A percentile compares a stretch with the other conserved stretches of the same genome.
Evolutionary conservation across 2,113 vertebrate genomes (phyloP).

Genomic region (Bubalus kerabau): DNA sequence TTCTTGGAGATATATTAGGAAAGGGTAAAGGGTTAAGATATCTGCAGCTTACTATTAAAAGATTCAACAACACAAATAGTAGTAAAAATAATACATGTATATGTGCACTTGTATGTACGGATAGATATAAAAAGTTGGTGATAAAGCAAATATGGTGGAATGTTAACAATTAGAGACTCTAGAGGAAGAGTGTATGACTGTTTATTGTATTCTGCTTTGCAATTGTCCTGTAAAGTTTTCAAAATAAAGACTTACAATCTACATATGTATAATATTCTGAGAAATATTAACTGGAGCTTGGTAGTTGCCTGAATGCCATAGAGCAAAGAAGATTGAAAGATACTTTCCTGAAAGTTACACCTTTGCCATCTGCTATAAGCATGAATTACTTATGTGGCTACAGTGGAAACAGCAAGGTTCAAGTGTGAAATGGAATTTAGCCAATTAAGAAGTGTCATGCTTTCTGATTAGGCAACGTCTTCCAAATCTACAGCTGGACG

Average conservation of each 20-base stretch:
- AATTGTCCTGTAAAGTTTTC: background rate
- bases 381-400: background rate
- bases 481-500: background rate
- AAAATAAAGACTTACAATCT: background rate
- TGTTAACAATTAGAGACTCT: background rate
- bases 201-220: background rate
- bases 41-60: background rate
- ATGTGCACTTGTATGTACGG: background rate
- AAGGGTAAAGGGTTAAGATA: background rate
- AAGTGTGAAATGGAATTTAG: background rate
- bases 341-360: background rate
- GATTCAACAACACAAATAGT: background rate
- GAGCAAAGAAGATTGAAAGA: background rate
- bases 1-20: background rate
- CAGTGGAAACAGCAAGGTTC: background rate
- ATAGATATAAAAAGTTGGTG: background rate
- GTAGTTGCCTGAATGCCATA: background rate
- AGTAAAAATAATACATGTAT: background rate
- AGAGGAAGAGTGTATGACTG: background rate
- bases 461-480: background rate
- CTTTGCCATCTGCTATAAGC: background rate
- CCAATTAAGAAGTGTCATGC: background rate
- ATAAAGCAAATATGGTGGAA: background rate
- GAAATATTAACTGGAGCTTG: background rate
- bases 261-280: background rate